These are phyloP conservation scores for Corythoichthys intestinalis DNA, from an alignment of 2,113 vertebrate species.

Conservation along the genomic window DNA sequence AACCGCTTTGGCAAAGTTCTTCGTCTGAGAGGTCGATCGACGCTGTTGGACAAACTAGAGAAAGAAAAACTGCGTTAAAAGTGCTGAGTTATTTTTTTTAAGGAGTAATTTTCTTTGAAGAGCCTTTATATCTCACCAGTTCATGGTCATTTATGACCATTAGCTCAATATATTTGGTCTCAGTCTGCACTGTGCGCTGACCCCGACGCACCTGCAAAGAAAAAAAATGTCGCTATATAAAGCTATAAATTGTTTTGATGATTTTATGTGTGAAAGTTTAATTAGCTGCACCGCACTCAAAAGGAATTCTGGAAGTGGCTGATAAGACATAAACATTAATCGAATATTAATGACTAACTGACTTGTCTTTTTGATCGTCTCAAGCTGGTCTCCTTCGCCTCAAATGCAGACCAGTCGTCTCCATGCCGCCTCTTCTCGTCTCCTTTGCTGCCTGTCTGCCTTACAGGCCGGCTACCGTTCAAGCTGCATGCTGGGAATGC, in stretches of 20 bases:
- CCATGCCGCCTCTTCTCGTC: constrained; percentile 1
- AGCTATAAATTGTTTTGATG: constrained; percentile 14
- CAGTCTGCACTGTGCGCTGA: constrained; percentile 87
- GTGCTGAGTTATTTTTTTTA: neutral
- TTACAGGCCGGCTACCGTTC: constrained; percentile 34
- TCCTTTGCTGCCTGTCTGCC: constrained; percentile 23
- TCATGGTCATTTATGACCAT: constrained; percentile 93
- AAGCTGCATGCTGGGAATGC: constrained; percentile 55
- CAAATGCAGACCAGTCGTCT: constrained; percentile 33
- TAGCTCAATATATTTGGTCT: constrained; percentile 97
- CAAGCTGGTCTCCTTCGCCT: constrained; percentile 25
- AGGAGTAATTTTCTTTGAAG: neutral
- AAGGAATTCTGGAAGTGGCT: neutral
- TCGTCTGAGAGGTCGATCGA: constrained; percentile 82
- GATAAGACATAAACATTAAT: neutral
- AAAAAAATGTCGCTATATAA: constrained; percentile 10
- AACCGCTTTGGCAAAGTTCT: constrained; percentile 94
- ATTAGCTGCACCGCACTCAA: neutral
- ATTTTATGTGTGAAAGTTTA: neutral
- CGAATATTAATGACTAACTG: constrained; percentile 12
- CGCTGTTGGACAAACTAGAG: constrained; percentile 85
- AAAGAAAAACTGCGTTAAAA: neutral
- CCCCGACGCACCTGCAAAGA: constrained; percentile 78
- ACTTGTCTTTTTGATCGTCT: constrained; percentile 74
- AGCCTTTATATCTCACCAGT: constrained; percentile 69